Base-by-base conservation (phyloP, 2,113 vertebrate species). In the Hystrix brachyura region DNA sequence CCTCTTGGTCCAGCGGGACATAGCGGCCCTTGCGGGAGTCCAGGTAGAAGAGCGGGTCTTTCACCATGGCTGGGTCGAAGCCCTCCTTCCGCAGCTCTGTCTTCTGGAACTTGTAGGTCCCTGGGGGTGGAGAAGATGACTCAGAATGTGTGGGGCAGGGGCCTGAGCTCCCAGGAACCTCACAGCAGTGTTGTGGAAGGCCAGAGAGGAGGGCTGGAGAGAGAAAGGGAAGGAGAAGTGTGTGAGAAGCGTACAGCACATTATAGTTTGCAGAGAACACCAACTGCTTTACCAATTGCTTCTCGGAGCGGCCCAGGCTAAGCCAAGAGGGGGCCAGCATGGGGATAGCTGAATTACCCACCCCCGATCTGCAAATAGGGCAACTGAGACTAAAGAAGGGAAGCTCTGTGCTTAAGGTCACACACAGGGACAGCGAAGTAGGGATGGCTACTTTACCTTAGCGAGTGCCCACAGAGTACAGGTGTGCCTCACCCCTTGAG, bases 71-170 rank as follows among this genome's bases (percentile, higher is more conserved):
- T 0, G 99, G 99, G 96, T 99, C 97, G 7, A 99, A 99, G 86
- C 99, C 98, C 7, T 99, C 99, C 93, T 99, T 99, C 32, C 99
- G 99, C 97, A 99, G 97, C 3, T 99, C 99, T 13, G 97, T 98
- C 98, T 99, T 99, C 98, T 99, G 99, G 98, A 99, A 99, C 98
- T 99, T 99, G 97, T 99, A 99, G 46, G 99, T 99, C 96, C 99
- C 99, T 99, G 98, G 32, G 65, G 14, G 64, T 5, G 9, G 0
- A 23, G 1, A n/a, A 69, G 80, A 55, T 34, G 46, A 95, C 5
- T 60, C 21, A 94, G 57, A 91, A 71, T 79, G 34, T 59, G 34
- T 4, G 15, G 72, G 81, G 79, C 43, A 64, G 48, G 43, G 13
- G 32, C 65, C 82, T 3, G 29, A 88, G 21, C 15, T 62, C 69